Evolutionary conservation across 2,797 vertebrate genomes (phyloP), one percentile per base, ranked within the genome.

Genomic region (Sebastes baramenuke): DNA sequence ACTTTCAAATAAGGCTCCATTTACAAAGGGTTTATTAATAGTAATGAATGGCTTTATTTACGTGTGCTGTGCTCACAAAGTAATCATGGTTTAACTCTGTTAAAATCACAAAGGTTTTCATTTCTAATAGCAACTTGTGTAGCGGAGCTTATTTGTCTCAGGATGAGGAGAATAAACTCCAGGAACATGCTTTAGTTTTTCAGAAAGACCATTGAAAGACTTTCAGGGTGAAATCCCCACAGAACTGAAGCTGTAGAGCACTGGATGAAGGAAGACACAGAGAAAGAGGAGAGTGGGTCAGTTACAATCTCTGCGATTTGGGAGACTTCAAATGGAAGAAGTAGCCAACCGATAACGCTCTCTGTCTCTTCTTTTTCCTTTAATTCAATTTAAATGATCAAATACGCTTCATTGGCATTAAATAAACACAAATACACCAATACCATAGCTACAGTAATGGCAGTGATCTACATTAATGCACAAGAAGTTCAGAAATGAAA

Each of bases 261-360:
- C 8, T 10, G n/a, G 58, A 69, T 58, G 25, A 65, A 36, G 24
- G 22, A 4, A 73, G 25, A 72, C 25, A 77, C 25, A 77, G 24
- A 78, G 30, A 71, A 25, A 64, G 67, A 55, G n/a, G 27, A 14
- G 27, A 56, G 61, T 27, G 27, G 29, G 82, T 85, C 84, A 81
- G n/a, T 77, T 42, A 55, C 69, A 67, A 66, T 80, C 56, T 85
- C 49, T 56, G 49, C 16, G 14, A 68, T 82, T 29, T 75, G 49
- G 77, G 70, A 77, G 78, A 67, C 67, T 77, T 83, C 71, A 75
- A 55, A 38, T 67, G 49, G 69, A 78, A 71, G 64, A 52, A 77
- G 79, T 46, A 80, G 60, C 62, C 9, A 6, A 22, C 18, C 60
- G 87, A 87, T 87, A 88, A 86, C 59, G 72, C 38, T 16, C 38